Base-by-base conservation (phyloP, 2,888 invertebrate genomes). In the Sminthurinus aureus region DNA sequence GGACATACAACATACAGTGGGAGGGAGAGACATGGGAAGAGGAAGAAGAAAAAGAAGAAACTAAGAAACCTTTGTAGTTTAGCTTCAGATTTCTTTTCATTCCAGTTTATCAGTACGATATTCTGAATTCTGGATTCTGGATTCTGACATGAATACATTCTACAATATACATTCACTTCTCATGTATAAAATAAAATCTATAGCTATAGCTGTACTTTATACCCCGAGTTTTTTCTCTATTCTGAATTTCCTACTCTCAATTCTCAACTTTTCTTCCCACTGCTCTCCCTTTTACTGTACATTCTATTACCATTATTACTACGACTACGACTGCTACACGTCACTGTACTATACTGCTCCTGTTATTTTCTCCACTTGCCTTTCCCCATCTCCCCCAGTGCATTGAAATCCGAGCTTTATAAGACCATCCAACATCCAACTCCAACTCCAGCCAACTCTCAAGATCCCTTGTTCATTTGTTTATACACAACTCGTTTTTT, bases 381-480 rank as follows among this genome's bases (percentile, higher is more conserved):
- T 38, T 38, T 38, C 38, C 6, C 38, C 38, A 38, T 4, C 38
- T 38, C 38, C 38, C 38, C 38, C 38, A 38, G 38, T 69, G n/a
- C 69, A 69, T 71, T 20, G 71, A 71, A 71, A 71, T 24, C 24
- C 26, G 26, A 71, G 71, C 71, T 71, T 71, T 22, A 71, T 69
- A 18, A 20, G 71, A 24, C 24, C 71, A 24, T 24, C 15, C 20
- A 13, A 22, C 71, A 22, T 24, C 12, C 71, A 26, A 18, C 71
- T 22, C 71, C 4, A n/a, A 67, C 8, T 20, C 64, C 1, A 15
- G 15, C 9, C n/a, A 15, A 18, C 64, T 64, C 64, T 64, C 64
- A n/a, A 64, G n/a, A 18, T 18, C 64, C 15, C 64, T 64, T 22
- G 0, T 22, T n/a, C 69, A 69, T 69, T 22, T 24, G 24, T 24